phyloP scores from a whole-genome alignment of 2,113 vertebrate genomes.

The Oncorhynchus masou region DNA sequence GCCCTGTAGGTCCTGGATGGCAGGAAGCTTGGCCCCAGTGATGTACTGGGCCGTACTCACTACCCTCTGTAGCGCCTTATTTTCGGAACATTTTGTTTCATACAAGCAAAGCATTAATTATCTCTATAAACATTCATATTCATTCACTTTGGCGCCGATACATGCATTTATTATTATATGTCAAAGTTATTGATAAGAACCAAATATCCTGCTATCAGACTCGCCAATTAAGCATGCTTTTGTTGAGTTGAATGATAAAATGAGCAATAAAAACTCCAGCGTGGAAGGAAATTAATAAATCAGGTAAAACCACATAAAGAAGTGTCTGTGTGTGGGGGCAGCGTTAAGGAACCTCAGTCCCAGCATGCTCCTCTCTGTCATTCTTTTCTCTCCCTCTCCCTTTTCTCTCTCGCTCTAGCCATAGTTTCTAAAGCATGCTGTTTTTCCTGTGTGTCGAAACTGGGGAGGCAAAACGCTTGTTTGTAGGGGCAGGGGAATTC shows the following conservation, averaged over 20 bases:
- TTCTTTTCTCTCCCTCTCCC: no score
- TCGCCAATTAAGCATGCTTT: conserved; percentile 15
- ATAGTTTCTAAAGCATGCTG: conserved; percentile 7
- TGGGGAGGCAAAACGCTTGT: conserved; percentile 55
- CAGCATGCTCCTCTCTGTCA: no score
- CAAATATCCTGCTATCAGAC: conserved; percentile 35
- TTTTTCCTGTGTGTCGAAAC: conserved; percentile 42
- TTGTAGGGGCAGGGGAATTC: conserved; percentile 67
- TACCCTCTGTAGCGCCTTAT: no score
- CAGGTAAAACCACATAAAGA: background rate
- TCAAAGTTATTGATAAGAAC: conserved; percentile 6
- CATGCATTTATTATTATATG: conserved; percentile 16
- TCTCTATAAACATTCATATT: background rate
- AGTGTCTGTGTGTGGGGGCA: no score
- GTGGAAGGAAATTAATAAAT: conserved; percentile 20
- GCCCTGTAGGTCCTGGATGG: no score
- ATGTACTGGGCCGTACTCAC: no score
- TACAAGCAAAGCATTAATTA: background rate
- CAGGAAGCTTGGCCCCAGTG: no score
- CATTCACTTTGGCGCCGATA: background rate
- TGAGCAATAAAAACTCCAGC: conserved; percentile 26
- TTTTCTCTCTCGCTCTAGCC: background rate
- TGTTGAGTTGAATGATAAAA: conserved; percentile 25
- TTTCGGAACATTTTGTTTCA: background rate
- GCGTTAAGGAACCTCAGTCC: no score